Evolutionary conservation across 2,797 vertebrate species (phyloP).

Genomic region (Aratinga solstitialis): DNA sequence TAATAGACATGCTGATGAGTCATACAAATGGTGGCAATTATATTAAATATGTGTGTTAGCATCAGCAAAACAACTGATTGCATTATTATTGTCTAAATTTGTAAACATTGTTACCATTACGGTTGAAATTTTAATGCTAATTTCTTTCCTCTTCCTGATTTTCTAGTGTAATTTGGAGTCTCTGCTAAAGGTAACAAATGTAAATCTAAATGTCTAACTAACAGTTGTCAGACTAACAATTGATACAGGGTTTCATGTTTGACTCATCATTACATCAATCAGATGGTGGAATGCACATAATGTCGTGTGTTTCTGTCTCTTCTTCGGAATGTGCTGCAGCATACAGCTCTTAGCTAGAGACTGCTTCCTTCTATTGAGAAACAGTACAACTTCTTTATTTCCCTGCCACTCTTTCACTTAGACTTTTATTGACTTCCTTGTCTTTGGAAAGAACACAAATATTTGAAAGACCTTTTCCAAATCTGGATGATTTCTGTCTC

Average conservation of each 20-base stretch:
- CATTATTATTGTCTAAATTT: background rate
- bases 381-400: background rate
- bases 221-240: background rate
- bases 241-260: background rate
- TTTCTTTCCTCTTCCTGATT: background rate
- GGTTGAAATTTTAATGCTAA: background rate
- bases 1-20: background rate
- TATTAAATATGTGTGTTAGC: background rate
- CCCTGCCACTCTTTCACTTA: background rate
- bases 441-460: background rate
- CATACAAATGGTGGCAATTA: background rate
- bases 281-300: background rate
- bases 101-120: background rate
- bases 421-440: background rate
- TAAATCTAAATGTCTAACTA: background rate
- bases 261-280: background rate
- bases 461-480: background rate
- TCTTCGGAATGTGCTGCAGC: background rate
- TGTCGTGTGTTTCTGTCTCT: background rate
- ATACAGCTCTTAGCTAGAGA: background rate
- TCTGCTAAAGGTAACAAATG: background rate
- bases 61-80: background rate
- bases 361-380: background rate
- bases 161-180: background rate
- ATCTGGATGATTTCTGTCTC: background rate